Evolutionary conservation across 2,888 invertebrate species (phyloP).

Genomic region (Archips xylosteana): DNA sequence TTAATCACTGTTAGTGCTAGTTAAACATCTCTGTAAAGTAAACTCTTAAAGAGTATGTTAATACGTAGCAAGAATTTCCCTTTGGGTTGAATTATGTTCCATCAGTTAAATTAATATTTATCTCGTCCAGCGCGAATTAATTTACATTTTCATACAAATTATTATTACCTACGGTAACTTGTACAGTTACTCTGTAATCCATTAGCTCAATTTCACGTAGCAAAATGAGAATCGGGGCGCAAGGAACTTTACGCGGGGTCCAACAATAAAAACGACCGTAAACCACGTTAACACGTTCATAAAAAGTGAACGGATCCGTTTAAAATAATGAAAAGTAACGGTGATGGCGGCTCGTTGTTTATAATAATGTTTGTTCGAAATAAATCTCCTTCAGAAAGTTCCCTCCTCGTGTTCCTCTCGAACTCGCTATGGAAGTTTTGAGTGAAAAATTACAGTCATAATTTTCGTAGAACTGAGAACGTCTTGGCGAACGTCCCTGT

Average conservation of each 20-base stretch:
- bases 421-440: conserved; percentile 71
- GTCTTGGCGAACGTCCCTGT: conserved; percentile 67
- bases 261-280: conserved; percentile 54
- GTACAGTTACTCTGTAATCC: conserved; percentile 27
- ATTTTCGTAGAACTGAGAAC: conserved; percentile 70
- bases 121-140: conserved; percentile 12
- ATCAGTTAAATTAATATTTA: conserved; percentile 1
- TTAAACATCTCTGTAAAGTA: neutral
- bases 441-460: conserved; percentile 80
- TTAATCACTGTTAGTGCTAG: neutral
- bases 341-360: conserved; percentile 49
- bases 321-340: conserved; percentile 55
- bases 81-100: neutral
- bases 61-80: neutral
- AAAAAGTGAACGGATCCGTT: conserved; percentile 46
- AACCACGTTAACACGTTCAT: conserved; percentile 49
- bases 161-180: conserved; percentile 27
- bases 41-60: neutral
- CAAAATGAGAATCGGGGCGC: conserved; percentile 36
- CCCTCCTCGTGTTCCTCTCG: conserved; percentile 58
- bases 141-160: conserved; percentile 24
- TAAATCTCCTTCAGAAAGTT: conserved; percentile 63
- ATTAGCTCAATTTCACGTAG: conserved; percentile 20
- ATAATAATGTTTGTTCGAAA: conserved; percentile 59
- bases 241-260: conserved; percentile 49